These are phyloP conservation scores for Limenitis arthemis DNA, from an alignment of 2,888 invertebrate species.

Conservation along the genomic window DNA sequence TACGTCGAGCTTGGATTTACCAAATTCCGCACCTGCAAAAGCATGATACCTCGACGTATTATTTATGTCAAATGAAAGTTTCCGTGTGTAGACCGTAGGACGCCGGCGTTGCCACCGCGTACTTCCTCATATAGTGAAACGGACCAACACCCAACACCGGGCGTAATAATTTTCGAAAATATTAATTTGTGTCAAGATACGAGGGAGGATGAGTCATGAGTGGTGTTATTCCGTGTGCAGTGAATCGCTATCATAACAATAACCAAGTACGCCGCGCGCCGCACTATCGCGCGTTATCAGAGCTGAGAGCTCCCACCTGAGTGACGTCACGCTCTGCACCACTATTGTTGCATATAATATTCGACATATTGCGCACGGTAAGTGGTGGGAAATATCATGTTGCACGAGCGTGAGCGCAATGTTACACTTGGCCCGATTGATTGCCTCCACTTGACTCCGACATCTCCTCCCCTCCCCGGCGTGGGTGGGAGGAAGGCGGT, in stretches of 20 bases:
- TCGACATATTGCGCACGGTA: neutral
- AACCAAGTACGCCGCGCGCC: conserved; percentile 26
- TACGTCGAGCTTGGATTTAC: too few relatives aligned
- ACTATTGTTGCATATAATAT: neutral
- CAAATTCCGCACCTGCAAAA: conserved; percentile 79
- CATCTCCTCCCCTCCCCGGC: too few relatives aligned
- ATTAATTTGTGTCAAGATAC: neutral
- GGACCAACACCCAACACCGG: neutral
- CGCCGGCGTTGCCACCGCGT: too few relatives aligned
- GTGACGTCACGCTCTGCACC: conserved; percentile 40
- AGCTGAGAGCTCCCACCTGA: conserved; percentile 34
- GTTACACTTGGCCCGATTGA: conserved; percentile 26
- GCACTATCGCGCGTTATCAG: conserved; percentile 40
- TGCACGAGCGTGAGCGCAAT: conserved; percentile 1
- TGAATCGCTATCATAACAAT: neutral
- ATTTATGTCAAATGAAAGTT: too few relatives aligned
- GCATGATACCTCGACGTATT: conserved; percentile 83
- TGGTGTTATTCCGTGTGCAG: too few relatives aligned
- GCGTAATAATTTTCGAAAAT: too few relatives aligned
- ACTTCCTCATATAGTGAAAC: neutral
- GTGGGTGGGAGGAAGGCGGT: too few relatives aligned
- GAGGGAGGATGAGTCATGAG: neutral
- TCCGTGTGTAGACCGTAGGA: too few relatives aligned
- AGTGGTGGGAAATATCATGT: neutral
- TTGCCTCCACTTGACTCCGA: conserved; percentile 40